These are phyloP conservation scores for Chironomus riparius DNA, from an alignment of 2,888 invertebrate genomes.

Conservation along the genomic window DNA sequence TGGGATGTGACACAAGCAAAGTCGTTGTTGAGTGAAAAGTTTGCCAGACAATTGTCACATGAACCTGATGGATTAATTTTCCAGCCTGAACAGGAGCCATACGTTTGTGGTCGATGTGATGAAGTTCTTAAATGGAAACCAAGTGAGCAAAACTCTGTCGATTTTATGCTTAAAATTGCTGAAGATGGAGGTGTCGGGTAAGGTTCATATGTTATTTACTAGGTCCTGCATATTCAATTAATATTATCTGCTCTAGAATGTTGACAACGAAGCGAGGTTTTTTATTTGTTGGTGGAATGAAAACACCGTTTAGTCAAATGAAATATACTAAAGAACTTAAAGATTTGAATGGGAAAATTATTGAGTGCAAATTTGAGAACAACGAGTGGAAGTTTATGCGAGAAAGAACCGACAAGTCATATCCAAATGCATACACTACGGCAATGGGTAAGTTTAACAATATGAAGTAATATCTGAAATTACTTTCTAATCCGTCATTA, in stretches of 20 bases:
- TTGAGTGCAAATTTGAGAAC: constrained; percentile 84
- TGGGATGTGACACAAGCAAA: constrained; percentile 70
- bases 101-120: constrained; percentile 70
- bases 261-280: constrained; percentile 59
- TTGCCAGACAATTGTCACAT: constrained; percentile 74
- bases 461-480: constrained; percentile 8
- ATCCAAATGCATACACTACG: constrained; percentile 82
- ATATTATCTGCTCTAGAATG: constrained; percentile 44
- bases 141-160: constrained; percentile 84
- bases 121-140: constrained; percentile 98
- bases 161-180: constrained; percentile 81
- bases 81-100: constrained; percentile 84
- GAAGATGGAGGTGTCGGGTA: constrained; percentile 65
- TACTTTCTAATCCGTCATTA: background rate
- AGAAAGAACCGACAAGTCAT: constrained; percentile 92
- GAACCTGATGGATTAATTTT: constrained; percentile 98
- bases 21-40: constrained; percentile 70
- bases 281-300: constrained; percentile 67
- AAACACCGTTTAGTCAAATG: constrained; percentile 60
- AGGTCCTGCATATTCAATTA: too few species aligned
- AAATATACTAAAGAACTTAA: constrained; percentile 69
- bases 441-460: constrained; percentile 58
- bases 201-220: constrained; percentile 34
- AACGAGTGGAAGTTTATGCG: constrained; percentile 89
- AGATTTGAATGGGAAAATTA: constrained; percentile 81